Percentiles rank a stretch among this genome's conserved stretches.
Conservation (phyloP, 2,888 invertebrate genomes). For the Pristionchus fissidentatus region DNA sequence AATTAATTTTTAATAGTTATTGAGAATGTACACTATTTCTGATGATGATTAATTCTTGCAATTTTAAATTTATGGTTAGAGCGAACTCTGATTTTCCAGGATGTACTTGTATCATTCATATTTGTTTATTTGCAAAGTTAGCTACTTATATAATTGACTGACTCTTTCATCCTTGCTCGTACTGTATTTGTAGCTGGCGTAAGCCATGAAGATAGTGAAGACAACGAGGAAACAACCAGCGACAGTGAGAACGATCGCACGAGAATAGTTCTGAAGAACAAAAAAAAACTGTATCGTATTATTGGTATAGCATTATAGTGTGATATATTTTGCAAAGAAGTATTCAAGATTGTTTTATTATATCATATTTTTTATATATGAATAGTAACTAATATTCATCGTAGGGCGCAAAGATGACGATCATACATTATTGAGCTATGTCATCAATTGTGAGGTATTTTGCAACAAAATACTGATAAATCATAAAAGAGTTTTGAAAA, state of each 20-base stretch:
- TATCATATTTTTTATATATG: too few relatives aligned
- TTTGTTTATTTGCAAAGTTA: too few relatives aligned
- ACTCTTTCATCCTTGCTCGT: background rate
- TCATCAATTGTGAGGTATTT: background rate
- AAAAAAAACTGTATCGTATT: background rate
- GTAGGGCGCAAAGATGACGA: too few relatives aligned
- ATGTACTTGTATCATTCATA: too few relatives aligned
- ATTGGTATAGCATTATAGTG: too few relatives aligned
- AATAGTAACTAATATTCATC: too few relatives aligned
- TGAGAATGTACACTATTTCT: too few relatives aligned
- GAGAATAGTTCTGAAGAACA: background rate
- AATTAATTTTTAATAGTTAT: too few relatives aligned
- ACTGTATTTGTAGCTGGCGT: background rate
- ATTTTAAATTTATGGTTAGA: background rate
- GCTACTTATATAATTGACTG: background rate
- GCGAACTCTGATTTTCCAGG: background rate
- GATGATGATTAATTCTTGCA: too few relatives aligned
- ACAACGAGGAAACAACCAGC: background rate
- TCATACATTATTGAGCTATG: too few relatives aligned
- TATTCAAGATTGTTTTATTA: too few relatives aligned
- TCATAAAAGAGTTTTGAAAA: conserved; percentile 6
- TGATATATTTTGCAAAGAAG: too few relatives aligned
- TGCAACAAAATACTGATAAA: background rate
- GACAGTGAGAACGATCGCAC: background rate
- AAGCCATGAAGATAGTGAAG: background rate